phyloP scores from a whole-genome alignment of 1,140 invertebrate species.

The Caenorhabditis briggsae region DNA sequence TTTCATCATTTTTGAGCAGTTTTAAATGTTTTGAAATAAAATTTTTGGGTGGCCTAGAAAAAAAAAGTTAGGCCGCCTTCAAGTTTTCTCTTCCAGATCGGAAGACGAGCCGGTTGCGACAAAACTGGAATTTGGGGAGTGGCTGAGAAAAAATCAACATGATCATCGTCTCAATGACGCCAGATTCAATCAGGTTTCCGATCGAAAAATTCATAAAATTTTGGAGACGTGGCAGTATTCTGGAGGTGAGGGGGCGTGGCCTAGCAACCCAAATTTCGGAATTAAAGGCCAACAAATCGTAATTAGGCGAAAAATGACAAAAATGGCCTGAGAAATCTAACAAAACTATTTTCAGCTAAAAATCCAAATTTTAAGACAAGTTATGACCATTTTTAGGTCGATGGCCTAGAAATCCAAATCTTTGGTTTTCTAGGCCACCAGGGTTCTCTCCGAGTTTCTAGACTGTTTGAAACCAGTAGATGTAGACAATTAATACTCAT shows the following conservation, averaged over 20 bases:
- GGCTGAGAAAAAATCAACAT: slow-evolving; percentile 38
- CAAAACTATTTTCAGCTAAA: too few species aligned
- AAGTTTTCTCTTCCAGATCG: neutral
- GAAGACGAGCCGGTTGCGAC: slow-evolving; percentile 23
- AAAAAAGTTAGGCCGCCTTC: neutral
- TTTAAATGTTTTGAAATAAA: neutral
- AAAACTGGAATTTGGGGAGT: slow-evolving; percentile 29
- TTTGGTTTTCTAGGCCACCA: too few species aligned
- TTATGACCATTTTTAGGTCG: too few species aligned
- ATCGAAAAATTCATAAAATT: neutral
- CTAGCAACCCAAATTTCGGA: too few species aligned
- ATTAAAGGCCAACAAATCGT: neutral
- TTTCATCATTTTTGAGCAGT: neutral
- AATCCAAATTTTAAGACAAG: too few species aligned
- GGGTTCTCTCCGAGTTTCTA: too few species aligned
- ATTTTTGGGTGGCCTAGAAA: neutral
- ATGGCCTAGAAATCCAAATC: too few species aligned
- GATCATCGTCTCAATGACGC: slow-evolving; percentile 33
- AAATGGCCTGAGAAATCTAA: too few species aligned
- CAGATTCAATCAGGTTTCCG: slow-evolving; percentile 6
- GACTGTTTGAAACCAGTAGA: too few species aligned
- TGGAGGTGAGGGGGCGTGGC: neutral
- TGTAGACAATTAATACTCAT: too few species aligned
- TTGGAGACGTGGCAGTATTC: slow-evolving; percentile 23
- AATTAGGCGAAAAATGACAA: too few species aligned